Conservation (phyloP, 2,113 vertebrate species). For the Aplodontia rufa region DNA sequence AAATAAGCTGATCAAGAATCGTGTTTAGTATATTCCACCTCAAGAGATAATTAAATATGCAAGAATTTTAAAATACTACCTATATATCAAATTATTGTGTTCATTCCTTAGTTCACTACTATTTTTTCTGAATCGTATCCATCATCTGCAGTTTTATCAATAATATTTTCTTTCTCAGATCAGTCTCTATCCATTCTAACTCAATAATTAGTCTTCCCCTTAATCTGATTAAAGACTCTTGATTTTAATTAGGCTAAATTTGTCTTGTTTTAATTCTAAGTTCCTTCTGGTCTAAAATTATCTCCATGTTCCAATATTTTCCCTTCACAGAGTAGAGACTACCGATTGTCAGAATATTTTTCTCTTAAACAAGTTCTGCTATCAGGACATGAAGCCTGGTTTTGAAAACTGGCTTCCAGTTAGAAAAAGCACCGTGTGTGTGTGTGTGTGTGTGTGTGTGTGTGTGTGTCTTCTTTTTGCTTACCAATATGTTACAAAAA, state of each 20-base stretch:
- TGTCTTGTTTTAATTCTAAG: constrained; percentile 47
- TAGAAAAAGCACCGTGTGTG: background rate
- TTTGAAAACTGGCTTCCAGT: background rate
- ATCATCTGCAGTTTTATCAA: background rate
- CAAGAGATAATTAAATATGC: background rate
- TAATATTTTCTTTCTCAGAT: constrained; percentile 10
- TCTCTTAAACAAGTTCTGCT: background rate
- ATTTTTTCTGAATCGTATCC: background rate
- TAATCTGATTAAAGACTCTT: constrained; percentile 38
- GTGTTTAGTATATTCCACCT: background rate
- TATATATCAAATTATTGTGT: background rate
- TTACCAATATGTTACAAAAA: background rate
- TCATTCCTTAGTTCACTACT: background rate
- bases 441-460: background rate
- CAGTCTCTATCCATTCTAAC: background rate
- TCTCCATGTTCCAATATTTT: constrained; percentile 37
- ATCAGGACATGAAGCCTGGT: background rate
- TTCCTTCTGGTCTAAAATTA: constrained; percentile 46
- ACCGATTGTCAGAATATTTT: background rate
- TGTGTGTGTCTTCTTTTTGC: background rate
- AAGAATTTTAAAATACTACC: constrained; percentile 38
- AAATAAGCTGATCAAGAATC: background rate
- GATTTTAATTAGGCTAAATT: constrained; percentile 43
- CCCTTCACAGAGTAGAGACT: background rate
- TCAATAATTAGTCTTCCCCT: constrained; percentile 20